These are phyloP conservation scores for Percina caprodes DNA, from an alignment of 2,113 vertebrate species.

Conservation along the genomic window DNA sequence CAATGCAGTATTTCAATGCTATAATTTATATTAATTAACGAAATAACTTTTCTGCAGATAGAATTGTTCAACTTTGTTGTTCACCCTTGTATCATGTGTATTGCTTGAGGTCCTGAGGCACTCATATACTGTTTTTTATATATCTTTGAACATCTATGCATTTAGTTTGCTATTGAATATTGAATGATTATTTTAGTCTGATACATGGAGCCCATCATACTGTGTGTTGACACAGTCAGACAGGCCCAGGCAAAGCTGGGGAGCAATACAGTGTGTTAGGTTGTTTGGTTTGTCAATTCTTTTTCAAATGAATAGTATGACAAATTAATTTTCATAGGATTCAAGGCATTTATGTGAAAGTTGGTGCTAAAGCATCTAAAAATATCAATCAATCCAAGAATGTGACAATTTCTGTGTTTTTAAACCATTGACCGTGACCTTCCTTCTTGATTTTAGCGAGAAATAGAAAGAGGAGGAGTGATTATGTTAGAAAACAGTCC, in stretches of 20 bases:
- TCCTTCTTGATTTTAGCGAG: conserved; percentile 76
- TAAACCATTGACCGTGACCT: conserved; percentile 64
- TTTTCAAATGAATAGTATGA: conserved; percentile 25
- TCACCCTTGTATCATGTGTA: not conserved
- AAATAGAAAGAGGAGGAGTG: conserved; percentile 77
- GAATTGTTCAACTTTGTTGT: not conserved
- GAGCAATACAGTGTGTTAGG: conserved; percentile 53
- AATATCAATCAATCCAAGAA: conserved; percentile 56
- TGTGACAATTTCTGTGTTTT: conserved; percentile 46
- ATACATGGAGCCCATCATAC: conserved; percentile 41
- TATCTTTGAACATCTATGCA: conserved; percentile 10
- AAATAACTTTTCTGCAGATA: not conserved
- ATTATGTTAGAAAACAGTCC: conserved; percentile 82
- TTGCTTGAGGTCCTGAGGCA: not conserved
- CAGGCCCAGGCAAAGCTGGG: conserved; percentile 43
- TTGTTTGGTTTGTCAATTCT: conserved; percentile 47
- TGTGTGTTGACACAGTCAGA: conserved; percentile 55
- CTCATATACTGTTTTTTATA: not conserved
- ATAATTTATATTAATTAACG: not conserved
- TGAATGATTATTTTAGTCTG: conserved; percentile 49
- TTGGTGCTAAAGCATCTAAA: conserved; percentile 34
- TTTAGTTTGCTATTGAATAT: conserved; percentile 40
- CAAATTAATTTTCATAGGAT: conserved; percentile 3
- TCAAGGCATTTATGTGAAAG: conserved; percentile 59
- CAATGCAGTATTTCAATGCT: not conserved